Evolutionary conservation across 2,888 invertebrate species (phyloP), one percentile per base, ranked within the genome.

Genomic region (Willowsia nigromaculata): DNA sequence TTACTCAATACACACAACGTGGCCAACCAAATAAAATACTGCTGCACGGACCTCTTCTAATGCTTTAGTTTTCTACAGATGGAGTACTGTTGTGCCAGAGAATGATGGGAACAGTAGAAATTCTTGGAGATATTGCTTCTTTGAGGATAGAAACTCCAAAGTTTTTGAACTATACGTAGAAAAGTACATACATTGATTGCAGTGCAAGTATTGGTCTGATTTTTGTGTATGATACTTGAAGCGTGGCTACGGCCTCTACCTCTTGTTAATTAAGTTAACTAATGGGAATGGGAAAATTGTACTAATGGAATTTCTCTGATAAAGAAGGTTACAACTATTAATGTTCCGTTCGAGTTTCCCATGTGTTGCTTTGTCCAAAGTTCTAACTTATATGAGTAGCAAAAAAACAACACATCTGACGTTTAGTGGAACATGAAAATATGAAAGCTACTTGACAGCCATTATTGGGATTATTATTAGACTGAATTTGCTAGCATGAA

Each of bases 181-280:
- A 15, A 33, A n/a, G n/a, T n/a, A n/a, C n/a, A n/a, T n/a, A n/a
- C n/a, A 33, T 65, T 65, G 4, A 30, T 30, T 65, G 65, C 37
- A 27, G 33, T 33, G n/a, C 18, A 25, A 56, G 22, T 56, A 3
- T 4, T 9, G 56, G 25, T 7, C 6, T 7, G 25, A n/a, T n/a
- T n/a, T n/a, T n/a, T 18, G 18, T 18, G 56, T 50, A 6, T 30
- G 37, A 1, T 68, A 11, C 40, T 37, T 68, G 47, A 15, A 18
- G 27, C 47, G 47, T 25, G 71, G 71, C 43, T 25, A n/a, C n/a
- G n/a, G 25, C 1, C 25, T 27, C 1, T 74, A 15, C 27, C 43
- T 74, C 47, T 18, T 74, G 74, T 74, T 74, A 74, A 74, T 74
- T 74, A 74, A 74, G 74, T 74, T 74, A 74, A 47, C 47, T 74